A percentile compares a stretch with the other conserved stretches of the same genome.
Evolutionary conservation across 2,797 vertebrate genomes (phyloP).

Genomic region (Rhinella marina): DNA sequence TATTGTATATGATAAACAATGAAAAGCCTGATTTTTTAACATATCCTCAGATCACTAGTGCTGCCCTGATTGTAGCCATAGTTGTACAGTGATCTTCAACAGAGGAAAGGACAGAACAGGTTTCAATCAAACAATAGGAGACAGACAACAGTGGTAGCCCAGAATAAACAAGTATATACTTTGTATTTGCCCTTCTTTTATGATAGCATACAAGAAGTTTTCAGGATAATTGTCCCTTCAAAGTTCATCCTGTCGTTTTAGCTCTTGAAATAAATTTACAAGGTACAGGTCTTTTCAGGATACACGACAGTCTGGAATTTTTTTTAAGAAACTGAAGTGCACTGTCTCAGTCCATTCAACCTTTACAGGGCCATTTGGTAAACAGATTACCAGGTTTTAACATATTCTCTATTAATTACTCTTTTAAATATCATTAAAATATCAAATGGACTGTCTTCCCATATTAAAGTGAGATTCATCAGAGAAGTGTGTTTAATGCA

Average conservation of each 20-base stretch:
- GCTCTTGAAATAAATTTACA: conserved; percentile 1
- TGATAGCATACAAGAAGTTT: background rate
- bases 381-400: conserved; percentile 40
- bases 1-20: background rate
- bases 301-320: conserved; percentile 34
- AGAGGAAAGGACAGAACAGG: background rate
- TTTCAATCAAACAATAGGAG: too few species aligned
- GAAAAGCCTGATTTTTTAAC: background rate
- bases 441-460: conserved; percentile 18
- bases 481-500: conserved; percentile 1
- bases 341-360: conserved; percentile 8
- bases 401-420: conserved; percentile 22
- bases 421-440: background rate
- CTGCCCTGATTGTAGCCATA: background rate
- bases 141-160: too few species aligned
- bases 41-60: background rate
- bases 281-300: conserved; percentile 49
- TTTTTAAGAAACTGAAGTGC: conserved; percentile 29
- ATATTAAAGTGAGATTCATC: background rate
- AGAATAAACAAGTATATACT: background rate
- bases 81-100: background rate
- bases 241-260: background rate
- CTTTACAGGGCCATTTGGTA: conserved; percentile 47
- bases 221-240: background rate
- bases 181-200: background rate